Evolutionary conservation across 1,140 invertebrate species (phyloP).

Genomic region (Venturia canescens): DNA sequence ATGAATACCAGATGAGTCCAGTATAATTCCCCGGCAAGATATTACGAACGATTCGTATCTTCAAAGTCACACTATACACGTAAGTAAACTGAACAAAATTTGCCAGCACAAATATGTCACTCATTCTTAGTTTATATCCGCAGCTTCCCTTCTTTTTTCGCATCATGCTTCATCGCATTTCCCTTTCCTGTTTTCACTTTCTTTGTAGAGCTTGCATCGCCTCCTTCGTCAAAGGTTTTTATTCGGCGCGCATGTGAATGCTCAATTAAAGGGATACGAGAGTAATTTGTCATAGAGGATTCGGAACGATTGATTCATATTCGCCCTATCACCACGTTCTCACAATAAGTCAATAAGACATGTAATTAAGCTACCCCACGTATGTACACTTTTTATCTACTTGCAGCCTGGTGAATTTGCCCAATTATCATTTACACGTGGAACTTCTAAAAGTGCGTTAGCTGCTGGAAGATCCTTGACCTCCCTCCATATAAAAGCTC

Average conservation of each 20-base stretch:
- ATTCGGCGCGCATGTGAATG: neutral
- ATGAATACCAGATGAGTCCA: neutral
- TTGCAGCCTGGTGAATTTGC: neutral
- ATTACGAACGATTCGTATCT: neutral
- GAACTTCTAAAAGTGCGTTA: neutral
- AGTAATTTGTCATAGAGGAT: constrained; percentile 5
- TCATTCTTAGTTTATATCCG: neutral
- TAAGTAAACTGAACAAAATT: constrained; percentile 28
- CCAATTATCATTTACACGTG: neutral
- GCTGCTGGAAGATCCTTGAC: too few relatives aligned
- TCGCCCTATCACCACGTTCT: neutral
- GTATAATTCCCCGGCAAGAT: constrained; percentile 7
- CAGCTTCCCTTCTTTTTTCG: neutral
- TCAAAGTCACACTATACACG: neutral
- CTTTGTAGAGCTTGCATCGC: neutral
- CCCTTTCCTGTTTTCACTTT: neutral
- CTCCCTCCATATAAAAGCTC: too few relatives aligned
- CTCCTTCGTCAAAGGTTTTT: constrained; percentile 26
- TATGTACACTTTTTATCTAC: neutral
- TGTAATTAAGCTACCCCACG: neutral
- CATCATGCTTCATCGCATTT: neutral
- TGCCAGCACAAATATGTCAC: constrained; percentile 15
- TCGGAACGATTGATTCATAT: constrained; percentile 4
- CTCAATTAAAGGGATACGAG: neutral
- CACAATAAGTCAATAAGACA: neutral